Base-by-base conservation (phyloP, 2,888 invertebrate species). In the Limnephilus lunatus region DNA sequence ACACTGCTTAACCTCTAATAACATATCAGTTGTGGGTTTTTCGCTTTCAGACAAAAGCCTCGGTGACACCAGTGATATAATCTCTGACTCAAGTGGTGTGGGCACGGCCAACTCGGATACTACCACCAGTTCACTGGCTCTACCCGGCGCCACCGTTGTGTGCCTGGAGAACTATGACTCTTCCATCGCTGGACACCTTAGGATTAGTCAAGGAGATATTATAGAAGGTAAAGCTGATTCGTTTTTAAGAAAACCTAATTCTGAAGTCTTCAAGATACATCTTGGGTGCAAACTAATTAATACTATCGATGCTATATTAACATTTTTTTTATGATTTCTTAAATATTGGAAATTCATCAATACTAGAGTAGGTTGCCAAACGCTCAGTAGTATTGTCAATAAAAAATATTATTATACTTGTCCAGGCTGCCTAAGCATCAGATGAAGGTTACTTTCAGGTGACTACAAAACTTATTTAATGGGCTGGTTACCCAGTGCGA, bases 51-150 rank as follows among this genome's bases (percentile, higher is more conserved):
- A 98, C 97, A 98, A 98, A 96, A 98, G 98, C 95, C 97, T 98
- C 94, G 98, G 98, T 94, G 98, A 98, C 95, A 97, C 98, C 94
- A 98, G 98, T 96, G 98, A 98, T 96, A 98, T 98, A 95, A 98
- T 98, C 95, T 98, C 98, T 95, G 98, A 99, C 96, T 98, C 98
- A 94, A 98, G 98, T 94, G 98, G 98, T 92, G 98, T 99, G 92
- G 98, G 98, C 94, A 98, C 98, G 81, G 97, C 98, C 94, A 98
- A 98, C 95, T 98, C 98, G 90, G 98, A 98, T 95, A 98, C 98
- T 94, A 97, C 97, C 90, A 97, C 97, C 94, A 97, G 97, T 94
- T 98, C 98, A 94, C 97, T 98, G 94, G 97, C 97, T 94, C 97
- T 97, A 94, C 97, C 98, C 89, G 98, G 97, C 94, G 98, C 98